phyloP scores from a whole-genome alignment of 1,140 invertebrate genomes.

The Arctopsyche grandis region DNA sequence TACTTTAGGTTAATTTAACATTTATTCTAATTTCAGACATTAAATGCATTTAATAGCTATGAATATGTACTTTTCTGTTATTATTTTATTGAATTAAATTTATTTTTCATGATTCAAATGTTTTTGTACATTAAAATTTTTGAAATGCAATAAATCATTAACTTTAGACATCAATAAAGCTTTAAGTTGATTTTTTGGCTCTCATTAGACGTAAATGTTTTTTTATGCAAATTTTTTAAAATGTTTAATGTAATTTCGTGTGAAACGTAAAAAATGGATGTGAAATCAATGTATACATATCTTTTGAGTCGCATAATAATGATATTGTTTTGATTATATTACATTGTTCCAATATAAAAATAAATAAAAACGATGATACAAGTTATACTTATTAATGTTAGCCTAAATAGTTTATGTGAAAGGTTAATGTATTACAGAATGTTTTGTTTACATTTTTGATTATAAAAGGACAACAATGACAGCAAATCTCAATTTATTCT shows the following conservation, averaged over 20 bases:
- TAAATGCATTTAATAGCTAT: conserved; percentile 24
- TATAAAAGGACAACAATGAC: conserved; percentile 40
- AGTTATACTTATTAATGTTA: conserved; percentile 9
- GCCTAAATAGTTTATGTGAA: conserved; percentile 20
- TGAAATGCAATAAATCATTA: too few relatives aligned
- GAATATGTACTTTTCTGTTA: background rate
- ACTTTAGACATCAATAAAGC: conserved; percentile 9
- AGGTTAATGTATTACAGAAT: conserved; percentile 7
- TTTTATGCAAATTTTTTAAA: too few relatives aligned
- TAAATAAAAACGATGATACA: conserved; percentile 28
- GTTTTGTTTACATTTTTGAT: background rate
- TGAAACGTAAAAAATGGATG: too few relatives aligned
- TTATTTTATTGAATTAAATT: background rate
- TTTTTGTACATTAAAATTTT: background rate
- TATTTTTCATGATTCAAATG: background rate
- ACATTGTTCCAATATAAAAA: background rate
- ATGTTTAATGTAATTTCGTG: too few relatives aligned
- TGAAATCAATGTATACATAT: too few relatives aligned
- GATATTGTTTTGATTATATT: too few relatives aligned
- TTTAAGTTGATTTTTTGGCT: background rate
- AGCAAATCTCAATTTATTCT: conserved; percentile 25
- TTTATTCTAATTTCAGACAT: conserved; percentile 19
- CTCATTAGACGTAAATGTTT: background rate
- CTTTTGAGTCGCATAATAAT: too few relatives aligned
- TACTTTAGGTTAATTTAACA: conserved; percentile 18